These are phyloP conservation scores for Drosophila austrosaltans DNA, from an alignment of 2,888 invertebrate species.

Conservation along the genomic window DNA sequence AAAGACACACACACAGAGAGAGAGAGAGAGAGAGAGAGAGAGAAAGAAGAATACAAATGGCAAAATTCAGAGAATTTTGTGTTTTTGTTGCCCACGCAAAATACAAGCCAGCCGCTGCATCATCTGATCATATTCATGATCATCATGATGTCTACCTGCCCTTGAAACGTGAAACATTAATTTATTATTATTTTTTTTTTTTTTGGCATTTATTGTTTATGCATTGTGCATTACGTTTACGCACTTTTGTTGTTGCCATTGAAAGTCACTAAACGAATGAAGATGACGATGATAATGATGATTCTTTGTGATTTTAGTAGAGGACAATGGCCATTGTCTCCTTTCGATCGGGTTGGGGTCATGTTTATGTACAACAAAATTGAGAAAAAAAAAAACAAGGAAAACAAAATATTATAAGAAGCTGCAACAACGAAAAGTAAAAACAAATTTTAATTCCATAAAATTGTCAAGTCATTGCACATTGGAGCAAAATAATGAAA, in stretches of 20 bases:
- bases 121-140: neutral
- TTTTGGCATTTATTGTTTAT: conserved; percentile 30
- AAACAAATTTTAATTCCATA: conserved; percentile 19
- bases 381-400: neutral
- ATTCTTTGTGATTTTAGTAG: conserved; percentile 14
- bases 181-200: conserved; percentile 13
- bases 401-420: neutral
- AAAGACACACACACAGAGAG: neutral
- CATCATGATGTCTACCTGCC: neutral
- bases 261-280: no score
- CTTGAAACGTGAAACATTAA: conserved; percentile 6
- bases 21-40: conserved; percentile 2
- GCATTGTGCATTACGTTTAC: conserved; percentile 20
- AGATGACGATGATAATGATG: neutral
- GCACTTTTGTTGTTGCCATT: conserved; percentile 7
- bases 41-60: neutral
- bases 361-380: conserved; percentile 25
- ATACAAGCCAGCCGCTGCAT: neutral
- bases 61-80: neutral
- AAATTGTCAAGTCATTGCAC: conserved; percentile 23
- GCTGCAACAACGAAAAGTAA: conserved; percentile 21
- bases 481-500: neutral
- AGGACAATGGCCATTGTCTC: conserved; percentile 56
- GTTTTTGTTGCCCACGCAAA: neutral
- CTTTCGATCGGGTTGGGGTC: conserved; percentile 4